Percentiles rank a stretch among this genome's conserved stretches.
These are phyloP conservation scores for Apodemia zela DNA, from an alignment of 2,888 invertebrate species.

Conservation along the genomic window DNA sequence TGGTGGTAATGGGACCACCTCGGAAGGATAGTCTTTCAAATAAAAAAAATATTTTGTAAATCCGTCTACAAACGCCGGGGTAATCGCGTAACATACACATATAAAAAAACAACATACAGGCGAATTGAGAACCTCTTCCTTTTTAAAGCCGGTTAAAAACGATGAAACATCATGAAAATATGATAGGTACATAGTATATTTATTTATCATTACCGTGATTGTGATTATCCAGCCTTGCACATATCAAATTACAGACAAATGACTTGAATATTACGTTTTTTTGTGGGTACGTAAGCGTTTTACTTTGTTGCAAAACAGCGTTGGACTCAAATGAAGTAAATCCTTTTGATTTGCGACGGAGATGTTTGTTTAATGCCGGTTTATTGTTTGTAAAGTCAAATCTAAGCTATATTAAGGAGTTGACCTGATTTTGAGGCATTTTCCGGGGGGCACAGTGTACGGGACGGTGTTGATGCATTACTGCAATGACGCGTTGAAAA, in stretches of 20 bases:
- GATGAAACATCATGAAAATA: not conserved
- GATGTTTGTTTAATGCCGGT: not conserved
- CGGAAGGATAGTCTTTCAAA: too few species aligned
- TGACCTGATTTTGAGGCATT: constrained; percentile 7
- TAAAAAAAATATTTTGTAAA: too few species aligned
- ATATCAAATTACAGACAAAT: constrained; percentile 15
- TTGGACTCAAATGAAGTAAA: not conserved
- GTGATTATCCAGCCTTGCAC: constrained; percentile 5
- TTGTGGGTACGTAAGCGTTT: constrained; percentile 2
- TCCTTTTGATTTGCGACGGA: constrained; percentile 7
- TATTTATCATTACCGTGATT: not conserved
- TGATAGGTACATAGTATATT: not conserved
- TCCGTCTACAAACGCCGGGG: too few species aligned
- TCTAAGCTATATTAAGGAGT: constrained; percentile 11
- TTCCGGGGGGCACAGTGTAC: constrained; percentile 16
- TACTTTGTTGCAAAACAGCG: constrained; percentile 7
- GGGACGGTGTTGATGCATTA: not conserved
- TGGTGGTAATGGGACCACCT: too few species aligned
- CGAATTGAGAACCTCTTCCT: too few species aligned
- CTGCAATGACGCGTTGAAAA: constrained; percentile 2
- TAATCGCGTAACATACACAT: too few species aligned
- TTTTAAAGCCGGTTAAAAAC: too few species aligned
- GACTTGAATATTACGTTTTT: constrained; percentile 8
- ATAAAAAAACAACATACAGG: too few species aligned
- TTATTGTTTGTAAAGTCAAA: constrained; percentile 5